Evolutionary conservation across 2,888 invertebrate species (phyloP), one percentile per base, ranked within the genome.

Genomic region (Congeria kusceri): DNA sequence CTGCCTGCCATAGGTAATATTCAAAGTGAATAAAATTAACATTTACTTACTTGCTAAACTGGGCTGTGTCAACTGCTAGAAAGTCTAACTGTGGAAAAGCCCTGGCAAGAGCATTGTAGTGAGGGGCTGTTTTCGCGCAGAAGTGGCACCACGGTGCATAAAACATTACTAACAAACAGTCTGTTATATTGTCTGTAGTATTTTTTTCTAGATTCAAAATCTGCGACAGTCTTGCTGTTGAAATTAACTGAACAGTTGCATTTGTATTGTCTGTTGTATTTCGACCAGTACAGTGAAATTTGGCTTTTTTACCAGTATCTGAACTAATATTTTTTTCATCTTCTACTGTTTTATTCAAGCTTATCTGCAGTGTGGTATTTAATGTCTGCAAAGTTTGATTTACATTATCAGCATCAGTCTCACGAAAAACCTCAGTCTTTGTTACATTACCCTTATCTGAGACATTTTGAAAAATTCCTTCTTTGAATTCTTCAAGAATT

Each of bases 121-220:
- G 96, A 7, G 97, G 97, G 0, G 98, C 98, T 9, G 97, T 96
- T 91, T 96, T 95, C 23, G 97, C 97, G 89, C 98, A 98, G 90
- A 98, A 98, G 1, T 97, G 96, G 91, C 99, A 99, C 91, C 96
- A 96, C 82, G 96, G 96, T 0, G 98, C 97, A 93, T 96, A 98
- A 94, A 99, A 98, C 87, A 98, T 94, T 3, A 98, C 96, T 25
- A 97, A 93, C 0, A 97, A 95, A 83, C 94, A 94, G 67, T 92
- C 90, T 23, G 92, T 83, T 27, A 75, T 68, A 78, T 80, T 80
- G 25, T 83, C 81, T 5, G 95, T 95, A n/a, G 96, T 94, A 77
- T 96, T 96, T 61, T 89, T 88, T 65, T 90, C 90, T 77, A 89
- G 88, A 65, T 86, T 95, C 32, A 97, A 92, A 23, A 96, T 91